Evolutionary conservation across 2,888 invertebrate genomes (phyloP), one percentile per base, ranked within the genome.

Genomic region (Phyllotreta striolata): DNA sequence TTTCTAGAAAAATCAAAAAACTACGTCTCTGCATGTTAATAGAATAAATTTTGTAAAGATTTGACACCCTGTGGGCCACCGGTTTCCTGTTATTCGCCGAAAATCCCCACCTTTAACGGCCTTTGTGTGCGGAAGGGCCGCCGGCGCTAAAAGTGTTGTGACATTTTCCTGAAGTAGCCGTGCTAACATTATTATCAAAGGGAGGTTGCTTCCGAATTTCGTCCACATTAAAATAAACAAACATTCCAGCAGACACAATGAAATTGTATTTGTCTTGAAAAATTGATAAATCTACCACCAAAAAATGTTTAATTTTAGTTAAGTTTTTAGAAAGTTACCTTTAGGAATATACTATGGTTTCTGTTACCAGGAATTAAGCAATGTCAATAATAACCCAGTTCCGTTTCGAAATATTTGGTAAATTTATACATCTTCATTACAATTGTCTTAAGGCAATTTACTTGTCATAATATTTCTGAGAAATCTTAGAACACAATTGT

Each of bases 41-140:
- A 24, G 24, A 24, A 24, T 24, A 24, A 24, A 24, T 24, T 24
- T 24, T 47, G 14, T 47, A 47, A 34, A 12, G 49, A 10, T 10
- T n/a, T 6, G 49, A 10, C 49, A 49, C 49, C 49, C 49, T 49
- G 35, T 37, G 34, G 49, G 10, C 37, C 10, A 3, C 10, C 7
- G 14, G 35, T 49, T 49, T 49, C 49, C 35, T 49, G 49, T 49
- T 34, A 49, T 34, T 49, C 37, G 49, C 49, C 49, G 49, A 49
- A 49, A 47, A 34, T 37, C 41, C n/a, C 10, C 35, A 37, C 34
- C 49, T 37, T 35, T 49, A 35, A 49, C 35, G 49, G 35, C 49
- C 35, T 49, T 49, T 49, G 47, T 49, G 9, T 49, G 37, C n/a
- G 8, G 35, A 49, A 49, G n/a, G 49, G n/a, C 35, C 37, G 49